phyloP scores from a whole-genome alignment of 2,113 vertebrate species.

The Ariopsis seemanni region DNA sequence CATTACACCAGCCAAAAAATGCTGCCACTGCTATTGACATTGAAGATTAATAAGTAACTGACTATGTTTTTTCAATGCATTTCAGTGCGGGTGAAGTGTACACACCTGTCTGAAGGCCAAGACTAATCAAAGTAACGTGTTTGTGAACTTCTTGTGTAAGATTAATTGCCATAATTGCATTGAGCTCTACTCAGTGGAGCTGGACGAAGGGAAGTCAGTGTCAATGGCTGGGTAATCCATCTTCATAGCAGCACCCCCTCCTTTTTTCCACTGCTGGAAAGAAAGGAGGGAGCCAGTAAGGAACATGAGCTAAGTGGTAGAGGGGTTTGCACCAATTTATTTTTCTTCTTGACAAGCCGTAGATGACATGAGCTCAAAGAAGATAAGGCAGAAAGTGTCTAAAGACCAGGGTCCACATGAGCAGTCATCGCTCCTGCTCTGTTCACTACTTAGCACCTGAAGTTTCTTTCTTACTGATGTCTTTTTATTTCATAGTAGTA shows the following conservation, averaged over 20 bases:
- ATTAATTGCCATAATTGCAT: constrained; percentile 78
- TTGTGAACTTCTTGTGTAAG: constrained; percentile 65
- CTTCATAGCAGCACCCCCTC: constrained; percentile 73
- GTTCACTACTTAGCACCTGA: neutral
- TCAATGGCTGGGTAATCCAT: constrained; percentile 73
- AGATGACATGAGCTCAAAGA: constrained; percentile 2
- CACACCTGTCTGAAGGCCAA: constrained; percentile 58
- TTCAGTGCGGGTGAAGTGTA: constrained; percentile 16
- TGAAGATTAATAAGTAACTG: constrained; percentile 42
- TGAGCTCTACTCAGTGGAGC: constrained; percentile 66
- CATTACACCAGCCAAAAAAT: neutral
- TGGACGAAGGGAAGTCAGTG: constrained; percentile 61
- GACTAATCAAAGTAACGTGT: constrained; percentile 56
- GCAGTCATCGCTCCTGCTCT: neutral
- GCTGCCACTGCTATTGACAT: neutral
- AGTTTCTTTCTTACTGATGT: neutral
- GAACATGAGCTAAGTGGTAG: constrained; percentile 3
- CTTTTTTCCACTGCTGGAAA: constrained; percentile 61
- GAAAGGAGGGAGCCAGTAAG: neutral
- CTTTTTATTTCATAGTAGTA: neutral
- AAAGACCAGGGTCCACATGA: neutral
- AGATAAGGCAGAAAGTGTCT: neutral
- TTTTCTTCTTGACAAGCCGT: neutral
- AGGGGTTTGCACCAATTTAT: constrained; percentile 47
- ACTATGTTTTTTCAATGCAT: constrained; percentile 38